phyloP scores from a whole-genome alignment of 2,888 invertebrate species.

The Plagodis pulveraria region DNA sequence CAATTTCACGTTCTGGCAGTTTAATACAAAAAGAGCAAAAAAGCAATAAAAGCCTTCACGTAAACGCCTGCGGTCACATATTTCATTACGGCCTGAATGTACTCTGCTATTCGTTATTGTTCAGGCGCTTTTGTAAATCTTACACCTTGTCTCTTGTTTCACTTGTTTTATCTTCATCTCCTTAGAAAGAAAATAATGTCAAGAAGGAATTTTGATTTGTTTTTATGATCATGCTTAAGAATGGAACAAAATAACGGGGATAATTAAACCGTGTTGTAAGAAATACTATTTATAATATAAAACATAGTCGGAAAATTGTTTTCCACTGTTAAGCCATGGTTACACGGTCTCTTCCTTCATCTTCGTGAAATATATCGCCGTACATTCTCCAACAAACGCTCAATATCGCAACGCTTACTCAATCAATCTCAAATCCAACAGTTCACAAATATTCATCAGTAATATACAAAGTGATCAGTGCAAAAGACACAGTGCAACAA shows the following conservation, averaged over 20 bases:
- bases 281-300: too few relatives aligned
- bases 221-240: slow-evolving; percentile 1
- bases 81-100: slow-evolving; percentile 52
- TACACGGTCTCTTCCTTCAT: background rate
- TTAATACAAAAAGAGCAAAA: slow-evolving; percentile 35
- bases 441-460: slow-evolving; percentile 32
- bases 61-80: slow-evolving; percentile 57
- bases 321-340: background rate
- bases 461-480: slow-evolving; percentile 43
- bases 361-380: background rate
- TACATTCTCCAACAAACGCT: slow-evolving; percentile 20
- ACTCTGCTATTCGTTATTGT: slow-evolving; percentile 52
- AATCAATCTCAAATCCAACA: slow-evolving; percentile 16
- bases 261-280: background rate
- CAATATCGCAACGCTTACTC: slow-evolving; percentile 32
- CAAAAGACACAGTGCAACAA: slow-evolving; percentile 43
- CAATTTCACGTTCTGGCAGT: slow-evolving; percentile 32
- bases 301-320: background rate
- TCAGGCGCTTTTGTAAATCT: slow-evolving; percentile 55
- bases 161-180: slow-evolving; percentile 32
- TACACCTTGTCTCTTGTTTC: slow-evolving; percentile 42
- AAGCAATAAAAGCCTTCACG: slow-evolving; percentile 44
- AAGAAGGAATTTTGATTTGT: background rate
- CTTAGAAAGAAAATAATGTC: background rate
- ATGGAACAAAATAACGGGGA: background rate